A percentile compares a stretch with the other conserved stretches of the same genome.
phyloP scores from a whole-genome alignment of 2,888 invertebrate genomes.

The Ametastegia equiseti region DNA sequence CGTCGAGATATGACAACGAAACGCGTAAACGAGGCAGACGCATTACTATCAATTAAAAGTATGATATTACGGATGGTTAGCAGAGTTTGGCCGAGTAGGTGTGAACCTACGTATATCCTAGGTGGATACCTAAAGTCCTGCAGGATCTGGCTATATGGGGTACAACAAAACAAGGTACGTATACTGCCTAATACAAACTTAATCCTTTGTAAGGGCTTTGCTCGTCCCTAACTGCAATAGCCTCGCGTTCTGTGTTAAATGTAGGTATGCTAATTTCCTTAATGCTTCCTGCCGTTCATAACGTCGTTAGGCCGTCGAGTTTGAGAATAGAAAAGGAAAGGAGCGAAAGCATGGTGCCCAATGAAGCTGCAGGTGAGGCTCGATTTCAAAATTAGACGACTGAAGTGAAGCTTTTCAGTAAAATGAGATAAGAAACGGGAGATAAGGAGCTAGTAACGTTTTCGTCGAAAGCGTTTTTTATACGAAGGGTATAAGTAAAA shows the following conservation, averaged over 20 bases:
- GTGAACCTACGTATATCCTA: no score
- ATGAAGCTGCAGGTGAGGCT: no score
- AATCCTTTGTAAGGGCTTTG: conserved; percentile 58
- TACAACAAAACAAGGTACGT: neutral
- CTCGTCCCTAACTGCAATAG: conserved; percentile 35
- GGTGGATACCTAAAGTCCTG: no score
- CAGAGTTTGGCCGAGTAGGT: no score
- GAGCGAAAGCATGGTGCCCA: conserved; percentile 14
- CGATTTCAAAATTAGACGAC: no score
- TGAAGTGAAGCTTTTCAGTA: no score
- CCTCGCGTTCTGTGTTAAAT: conserved; percentile 25
- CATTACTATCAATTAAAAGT: conserved; percentile 66
- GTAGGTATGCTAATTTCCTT: conserved; percentile 58
- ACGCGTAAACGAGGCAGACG: conserved; percentile 55
- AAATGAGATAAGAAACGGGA: no score
- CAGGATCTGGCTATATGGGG: no score
- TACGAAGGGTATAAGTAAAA: no score
- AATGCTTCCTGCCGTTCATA: conserved; percentile 57
- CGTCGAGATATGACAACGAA: conserved; percentile 1
- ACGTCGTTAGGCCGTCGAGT: conserved; percentile 54
- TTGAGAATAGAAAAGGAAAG: conserved; percentile 12
- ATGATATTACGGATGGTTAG: conserved; percentile 43
- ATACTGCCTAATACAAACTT: conserved; percentile 40
- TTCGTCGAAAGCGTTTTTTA: no score
- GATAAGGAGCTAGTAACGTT: no score